Conservation (phyloP, 2,797 vertebrate genomes). For the Lacerta bilineata region DNA sequence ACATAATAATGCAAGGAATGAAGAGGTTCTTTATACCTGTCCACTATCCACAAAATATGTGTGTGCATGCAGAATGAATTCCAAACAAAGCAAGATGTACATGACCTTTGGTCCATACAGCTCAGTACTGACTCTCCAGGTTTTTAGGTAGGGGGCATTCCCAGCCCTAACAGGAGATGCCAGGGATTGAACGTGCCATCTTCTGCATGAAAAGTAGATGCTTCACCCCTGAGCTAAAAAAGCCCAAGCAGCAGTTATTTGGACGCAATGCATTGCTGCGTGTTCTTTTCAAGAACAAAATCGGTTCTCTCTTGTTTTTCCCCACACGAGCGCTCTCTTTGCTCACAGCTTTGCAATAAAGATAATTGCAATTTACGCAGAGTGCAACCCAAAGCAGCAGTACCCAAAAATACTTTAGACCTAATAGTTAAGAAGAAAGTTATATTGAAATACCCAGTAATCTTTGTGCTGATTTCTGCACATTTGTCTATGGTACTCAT, state of each 20-base stretch:
- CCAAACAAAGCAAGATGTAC: constrained; percentile 2
- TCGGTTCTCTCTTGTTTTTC: background rate
- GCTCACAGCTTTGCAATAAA: background rate
- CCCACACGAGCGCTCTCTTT: constrained; percentile 17
- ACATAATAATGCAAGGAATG: background rate
- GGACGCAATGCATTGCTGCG: background rate
- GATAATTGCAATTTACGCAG: constrained; percentile 7
- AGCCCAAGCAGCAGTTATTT: background rate
- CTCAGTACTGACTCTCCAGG: too few relatives aligned
- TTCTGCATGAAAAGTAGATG: too few relatives aligned
- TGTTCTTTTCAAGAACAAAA: constrained; percentile 10
- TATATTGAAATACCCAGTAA: too few relatives aligned
- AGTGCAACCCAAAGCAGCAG: constrained; percentile 3
- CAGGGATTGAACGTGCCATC: too few relatives aligned
- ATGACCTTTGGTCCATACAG: too few relatives aligned
- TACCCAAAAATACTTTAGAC: background rate
- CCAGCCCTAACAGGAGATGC: too few relatives aligned
- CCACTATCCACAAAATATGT: background rate
- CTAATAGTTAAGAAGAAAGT: too few relatives aligned
- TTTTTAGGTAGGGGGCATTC: constrained; percentile 13
- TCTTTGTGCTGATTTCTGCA: too few relatives aligned
- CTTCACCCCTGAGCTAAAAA: too few relatives aligned
- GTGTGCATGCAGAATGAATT: constrained; percentile 21
- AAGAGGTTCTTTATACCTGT: background rate
- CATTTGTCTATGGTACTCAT: too few relatives aligned